phyloP scores from a whole-genome alignment of 2,888 invertebrate species.

The Sialis fuliginosa region DNA sequence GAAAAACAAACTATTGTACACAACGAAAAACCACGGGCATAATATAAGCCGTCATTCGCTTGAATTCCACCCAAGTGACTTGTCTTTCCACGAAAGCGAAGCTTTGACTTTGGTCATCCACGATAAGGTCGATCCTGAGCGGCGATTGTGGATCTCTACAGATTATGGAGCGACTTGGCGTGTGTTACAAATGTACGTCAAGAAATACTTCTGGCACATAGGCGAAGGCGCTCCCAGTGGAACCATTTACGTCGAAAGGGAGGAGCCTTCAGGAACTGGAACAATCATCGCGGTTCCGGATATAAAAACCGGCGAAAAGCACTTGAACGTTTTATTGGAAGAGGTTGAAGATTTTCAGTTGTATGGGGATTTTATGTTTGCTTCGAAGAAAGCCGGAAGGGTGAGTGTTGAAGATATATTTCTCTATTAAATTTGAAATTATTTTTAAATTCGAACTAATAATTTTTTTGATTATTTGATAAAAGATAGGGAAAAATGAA shows the following conservation, averaged over 20 bases:
- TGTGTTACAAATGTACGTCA: conserved; percentile 51
- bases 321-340: conserved; percentile 32
- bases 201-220: conserved; percentile 58
- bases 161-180: conserved; percentile 60
- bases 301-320: conserved; percentile 10
- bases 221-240: conserved; percentile 26
- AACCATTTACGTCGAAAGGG: conserved; percentile 50
- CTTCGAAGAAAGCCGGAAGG: conserved; percentile 44
- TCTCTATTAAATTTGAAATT: too few relatives aligned
- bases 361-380: conserved; percentile 73
- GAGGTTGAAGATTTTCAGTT: conserved; percentile 69
- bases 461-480: too few relatives aligned
- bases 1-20: conserved; percentile 54
- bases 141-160: conserved; percentile 53
- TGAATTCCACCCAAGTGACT: conserved; percentile 58
- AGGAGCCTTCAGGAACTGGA: conserved; percentile 38
- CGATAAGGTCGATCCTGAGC: conserved; percentile 49
- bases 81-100: conserved; percentile 57
- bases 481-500: too few relatives aligned
- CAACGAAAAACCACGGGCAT: conserved; percentile 55
- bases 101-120: conserved; percentile 51
- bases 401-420: conserved; percentile 30
- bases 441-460: too few relatives aligned
- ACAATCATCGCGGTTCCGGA: conserved; percentile 25
- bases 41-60: conserved; percentile 44